These are phyloP conservation scores for Pangasius larnaudii DNA, from an alignment of 2,797 vertebrate genomes.

Conservation along the genomic window DNA sequence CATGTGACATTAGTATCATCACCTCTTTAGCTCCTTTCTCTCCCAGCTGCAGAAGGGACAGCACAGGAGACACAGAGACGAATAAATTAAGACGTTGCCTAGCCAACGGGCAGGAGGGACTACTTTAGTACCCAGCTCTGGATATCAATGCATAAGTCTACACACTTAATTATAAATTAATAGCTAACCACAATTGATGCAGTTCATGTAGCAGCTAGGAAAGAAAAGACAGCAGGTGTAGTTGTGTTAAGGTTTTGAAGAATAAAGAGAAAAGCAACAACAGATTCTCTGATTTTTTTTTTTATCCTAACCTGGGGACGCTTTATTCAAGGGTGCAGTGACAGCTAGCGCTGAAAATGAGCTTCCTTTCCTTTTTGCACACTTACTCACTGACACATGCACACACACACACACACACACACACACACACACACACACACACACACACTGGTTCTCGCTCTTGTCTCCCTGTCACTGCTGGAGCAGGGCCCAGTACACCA, in stretches of 20 bases:
- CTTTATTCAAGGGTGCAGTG: constrained; percentile 18
- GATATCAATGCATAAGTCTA: constrained; percentile 18
- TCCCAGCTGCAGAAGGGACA: constrained; percentile 45
- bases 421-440: constrained; percentile 40
- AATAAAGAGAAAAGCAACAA: neutral
- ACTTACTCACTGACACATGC: constrained; percentile 22
- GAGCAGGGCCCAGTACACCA: constrained; percentile 60
- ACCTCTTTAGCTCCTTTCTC: constrained; percentile 55
- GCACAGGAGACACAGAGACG: constrained; percentile 51
- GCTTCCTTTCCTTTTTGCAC: neutral
- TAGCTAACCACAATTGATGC: constrained; percentile 18
- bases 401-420: neutral
- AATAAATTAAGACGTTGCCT: constrained; percentile 62
- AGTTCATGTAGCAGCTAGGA: neutral
- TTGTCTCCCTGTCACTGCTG: constrained; percentile 55
- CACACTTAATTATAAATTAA: constrained; percentile 40
- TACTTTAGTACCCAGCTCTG: constrained; percentile 41
- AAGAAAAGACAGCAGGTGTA: neutral
- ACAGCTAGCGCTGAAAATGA: constrained; percentile 10
- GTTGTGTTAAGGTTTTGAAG: neutral
- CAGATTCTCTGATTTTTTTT: neutral
- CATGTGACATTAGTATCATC: constrained; percentile 50
- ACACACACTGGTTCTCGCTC: constrained; percentile 59
- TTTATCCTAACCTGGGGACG: constrained; percentile 6
- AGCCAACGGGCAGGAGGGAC: constrained; percentile 58